These are phyloP conservation scores for Urophycis tenuis DNA, from an alignment of 2,797 vertebrate genomes.

Conservation along the genomic window DNA sequence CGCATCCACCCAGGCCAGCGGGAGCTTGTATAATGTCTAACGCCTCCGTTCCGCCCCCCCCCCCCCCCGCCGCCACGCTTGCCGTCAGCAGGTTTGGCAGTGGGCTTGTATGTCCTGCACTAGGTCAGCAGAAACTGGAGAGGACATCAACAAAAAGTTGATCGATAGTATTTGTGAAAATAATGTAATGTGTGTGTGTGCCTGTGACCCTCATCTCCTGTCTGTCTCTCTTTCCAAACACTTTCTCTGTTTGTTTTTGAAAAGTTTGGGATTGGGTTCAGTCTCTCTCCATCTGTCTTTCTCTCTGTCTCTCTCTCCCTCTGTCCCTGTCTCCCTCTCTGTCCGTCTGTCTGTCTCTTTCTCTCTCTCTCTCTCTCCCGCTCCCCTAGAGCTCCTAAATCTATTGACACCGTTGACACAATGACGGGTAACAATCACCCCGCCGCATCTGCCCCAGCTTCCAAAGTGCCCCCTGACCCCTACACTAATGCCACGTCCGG, in stretches of 20 bases:
- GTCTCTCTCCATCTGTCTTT: not conserved
- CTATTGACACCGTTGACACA: constrained; percentile 15
- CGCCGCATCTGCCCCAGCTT: constrained; percentile 20
- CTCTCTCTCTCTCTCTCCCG: not conserved
- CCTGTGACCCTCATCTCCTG: not conserved
- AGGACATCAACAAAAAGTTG: constrained; percentile 16
- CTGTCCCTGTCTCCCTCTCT: too few relatives aligned
- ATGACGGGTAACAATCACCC: constrained; percentile 53
- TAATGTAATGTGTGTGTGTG: not conserved
- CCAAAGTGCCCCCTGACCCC: constrained; percentile 15
- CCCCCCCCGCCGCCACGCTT: constrained; percentile 16
- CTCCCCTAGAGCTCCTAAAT: constrained; percentile 29
- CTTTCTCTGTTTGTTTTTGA: not conserved
- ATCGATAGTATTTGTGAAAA: constrained; percentile 39
- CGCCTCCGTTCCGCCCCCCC: constrained; percentile 28
- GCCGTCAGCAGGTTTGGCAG: constrained; percentile 61
- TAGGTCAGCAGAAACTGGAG: constrained; percentile 65
- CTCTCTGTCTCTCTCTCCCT: not conserved
- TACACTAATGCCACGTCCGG: constrained; percentile 38
- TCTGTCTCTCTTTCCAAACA: not conserved
- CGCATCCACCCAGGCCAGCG: constrained; percentile 19
- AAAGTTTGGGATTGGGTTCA: not conserved
- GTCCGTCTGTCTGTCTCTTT: too few relatives aligned
- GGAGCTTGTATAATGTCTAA: constrained; percentile 29
- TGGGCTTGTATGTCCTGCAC: constrained; percentile 59